Evolutionary conservation across 1,140 invertebrate genomes (phyloP).

Genomic region (Hypothenemus hampei): DNA sequence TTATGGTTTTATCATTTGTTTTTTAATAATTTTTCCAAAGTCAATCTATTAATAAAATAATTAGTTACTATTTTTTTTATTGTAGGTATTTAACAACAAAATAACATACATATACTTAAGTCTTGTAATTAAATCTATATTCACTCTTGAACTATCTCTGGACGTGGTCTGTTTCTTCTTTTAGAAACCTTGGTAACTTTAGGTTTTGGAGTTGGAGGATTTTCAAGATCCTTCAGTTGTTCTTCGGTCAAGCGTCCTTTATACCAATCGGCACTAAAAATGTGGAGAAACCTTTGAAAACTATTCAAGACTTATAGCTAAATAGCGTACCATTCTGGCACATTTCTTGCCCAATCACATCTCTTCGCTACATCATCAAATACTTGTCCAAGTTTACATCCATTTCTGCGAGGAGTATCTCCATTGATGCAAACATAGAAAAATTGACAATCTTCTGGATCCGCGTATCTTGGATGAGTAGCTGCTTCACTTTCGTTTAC

Average conservation of each 20-base stretch:
- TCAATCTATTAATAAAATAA: no score
- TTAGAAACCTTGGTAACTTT: constrained; percentile 53
- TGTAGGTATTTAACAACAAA: no score
- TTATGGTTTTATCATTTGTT: no score
- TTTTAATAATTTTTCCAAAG: no score
- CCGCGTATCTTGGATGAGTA: constrained; percentile 79
- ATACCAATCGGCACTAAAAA: constrained; percentile 78
- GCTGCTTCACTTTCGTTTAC: constrained; percentile 65
- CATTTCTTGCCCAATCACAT: constrained; percentile 84
- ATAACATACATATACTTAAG: no score
- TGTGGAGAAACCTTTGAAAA: background rate
- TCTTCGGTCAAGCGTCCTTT: constrained; percentile 76
- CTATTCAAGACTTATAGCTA: constrained; percentile 1
- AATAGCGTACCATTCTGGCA: constrained; percentile 76
- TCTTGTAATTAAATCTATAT: background rate
- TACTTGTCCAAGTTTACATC: constrained; percentile 85
- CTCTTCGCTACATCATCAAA: constrained; percentile 78
- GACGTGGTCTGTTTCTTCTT: constrained; percentile 47
- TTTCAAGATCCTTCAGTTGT: constrained; percentile 69
- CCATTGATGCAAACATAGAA: constrained; percentile 91
- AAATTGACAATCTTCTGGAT: constrained; percentile 85
- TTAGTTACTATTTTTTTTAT: no score
- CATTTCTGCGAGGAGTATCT: constrained; percentile 71
- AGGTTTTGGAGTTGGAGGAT: constrained; percentile 62
- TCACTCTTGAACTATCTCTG: constrained; percentile 16